Evolutionary conservation across 2,113 vertebrate genomes (phyloP), one percentile per base, ranked within the genome.

Genomic region (Neodontobutis hainanensis): DNA sequence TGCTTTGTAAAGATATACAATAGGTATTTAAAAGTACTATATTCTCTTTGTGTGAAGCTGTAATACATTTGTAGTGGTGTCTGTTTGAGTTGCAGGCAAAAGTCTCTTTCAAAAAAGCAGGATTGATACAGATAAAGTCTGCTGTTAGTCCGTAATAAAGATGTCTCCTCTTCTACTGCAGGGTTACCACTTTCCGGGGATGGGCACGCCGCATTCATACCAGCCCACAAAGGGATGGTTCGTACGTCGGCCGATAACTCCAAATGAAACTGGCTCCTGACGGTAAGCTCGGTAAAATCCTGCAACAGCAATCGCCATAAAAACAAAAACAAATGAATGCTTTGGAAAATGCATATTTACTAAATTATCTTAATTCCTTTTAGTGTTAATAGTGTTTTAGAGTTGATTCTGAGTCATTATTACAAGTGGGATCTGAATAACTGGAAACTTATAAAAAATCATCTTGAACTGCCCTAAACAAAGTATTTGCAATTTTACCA

Each of bases 141-240:
- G 82, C 68, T 73, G 73, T 78, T 72, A 74, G 69, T 80, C 77
- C 81, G 73, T 6, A 45, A 68, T 61, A 49, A 68, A 53, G 51
- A 70, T 56, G 72, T 71, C 70, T 75, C 66, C 58, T 52, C 59
- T 64, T 75, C 49, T 36, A 11, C 5, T 66, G 40, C 58, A 58
- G 53, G 63, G 82, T 93, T 93, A 99, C 97, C 97, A 99, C 85
- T 98, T 99, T 16, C 97, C 97, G 3, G 97, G 97, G 75, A 99
- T 97, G 43, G 97, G 94, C 48, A 98, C 95, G 0, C 97, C 97
- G 5, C 97, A 99, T 85, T 99, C 97, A 27, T 99, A 99, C 97
- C 97, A 99, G 74, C 96, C 96, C 73, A 98, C 97, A 0, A 98
- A 97, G 68, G 94, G 94, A 82, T 97, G 94, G 38, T 95, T 72